A percentile compares a stretch with the other conserved stretches of the same genome.
These are phyloP conservation scores for Cosmorhoe ocellata DNA, from an alignment of 2,888 invertebrate species.

Conservation along the genomic window DNA sequence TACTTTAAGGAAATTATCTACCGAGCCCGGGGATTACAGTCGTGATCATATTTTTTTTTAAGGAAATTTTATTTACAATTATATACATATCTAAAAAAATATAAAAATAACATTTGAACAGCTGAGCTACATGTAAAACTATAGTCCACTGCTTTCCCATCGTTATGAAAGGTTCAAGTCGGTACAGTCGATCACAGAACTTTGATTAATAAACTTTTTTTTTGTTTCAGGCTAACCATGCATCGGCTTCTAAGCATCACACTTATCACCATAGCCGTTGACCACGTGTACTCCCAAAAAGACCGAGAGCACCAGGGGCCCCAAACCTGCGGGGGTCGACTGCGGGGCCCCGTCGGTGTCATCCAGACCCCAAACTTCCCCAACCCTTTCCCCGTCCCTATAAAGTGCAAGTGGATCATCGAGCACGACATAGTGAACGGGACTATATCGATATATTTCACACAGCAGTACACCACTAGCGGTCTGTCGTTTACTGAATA, in stretches of 20 bases:
- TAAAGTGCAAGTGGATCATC: slow-evolving; percentile 94
- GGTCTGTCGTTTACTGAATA: slow-evolving; percentile 90
- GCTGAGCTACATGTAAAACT: no score
- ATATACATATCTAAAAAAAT: no score
- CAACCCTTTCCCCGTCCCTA: slow-evolving; percentile 89
- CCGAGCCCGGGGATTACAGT: no score
- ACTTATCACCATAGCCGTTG: slow-evolving; percentile 56
- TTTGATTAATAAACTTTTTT: neutral
- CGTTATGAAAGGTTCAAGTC: no score
- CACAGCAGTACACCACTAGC: slow-evolving; percentile 92
- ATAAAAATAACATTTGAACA: no score
- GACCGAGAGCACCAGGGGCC: slow-evolving; percentile 65
- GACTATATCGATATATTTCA: slow-evolving; percentile 92
- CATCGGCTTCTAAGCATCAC: slow-evolving; percentile 59
- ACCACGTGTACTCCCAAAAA: slow-evolving; percentile 54
- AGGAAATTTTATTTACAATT: no score
- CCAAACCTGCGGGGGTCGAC: slow-evolving; percentile 85
- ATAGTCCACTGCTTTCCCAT: no score
- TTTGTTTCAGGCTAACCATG: slow-evolving; percentile 65
- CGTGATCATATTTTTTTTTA: no score
- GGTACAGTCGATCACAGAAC: no score
- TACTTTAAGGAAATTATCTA: no score
- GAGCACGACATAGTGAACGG: slow-evolving; percentile 88
- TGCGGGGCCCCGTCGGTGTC: slow-evolving; percentile 85
- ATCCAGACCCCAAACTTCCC: slow-evolving; percentile 94